phyloP scores from a whole-genome alignment of 2,888 invertebrate species.

The Parelbella ahira region DNA sequence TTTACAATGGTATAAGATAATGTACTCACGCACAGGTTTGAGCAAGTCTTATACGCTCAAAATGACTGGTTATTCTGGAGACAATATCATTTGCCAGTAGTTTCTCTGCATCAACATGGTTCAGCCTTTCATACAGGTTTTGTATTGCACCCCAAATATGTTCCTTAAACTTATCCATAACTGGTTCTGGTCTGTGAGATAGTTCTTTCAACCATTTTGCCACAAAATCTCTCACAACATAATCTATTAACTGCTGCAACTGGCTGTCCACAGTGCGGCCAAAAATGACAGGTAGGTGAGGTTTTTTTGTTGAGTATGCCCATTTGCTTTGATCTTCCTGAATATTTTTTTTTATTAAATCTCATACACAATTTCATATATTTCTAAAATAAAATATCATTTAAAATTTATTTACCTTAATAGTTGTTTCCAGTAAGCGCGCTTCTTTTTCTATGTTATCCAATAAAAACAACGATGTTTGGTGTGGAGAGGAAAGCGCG shows the following conservation, averaged over 20 bases:
- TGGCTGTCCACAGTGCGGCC: conserved; percentile 91
- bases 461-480: conserved; percentile 79
- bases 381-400: too few relatives aligned
- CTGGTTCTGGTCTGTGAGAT: conserved; percentile 83
- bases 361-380: too few relatives aligned
- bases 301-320: conserved; percentile 59
- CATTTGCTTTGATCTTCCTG: conserved; percentile 69
- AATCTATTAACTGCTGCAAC: conserved; percentile 90
- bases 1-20: too few relatives aligned
- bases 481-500: conserved; percentile 83
- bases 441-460: conserved; percentile 82
- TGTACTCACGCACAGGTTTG: conserved; percentile 87
- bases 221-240: conserved; percentile 89
- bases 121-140: conserved; percentile 85
- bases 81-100: conserved; percentile 91
- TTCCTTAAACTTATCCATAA: conserved; percentile 85
- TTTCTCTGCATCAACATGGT: conserved; percentile 89
- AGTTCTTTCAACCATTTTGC: conserved; percentile 86
- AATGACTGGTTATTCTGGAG: conserved; percentile 89
- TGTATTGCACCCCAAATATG: conserved; percentile 92
- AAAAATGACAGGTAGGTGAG: conserved; percentile 88
- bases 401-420: conserved; percentile 72
- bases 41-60: conserved; percentile 90
- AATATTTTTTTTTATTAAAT: too few relatives aligned
- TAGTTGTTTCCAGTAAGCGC: conserved; percentile 79